Percentiles rank a stretch among this genome's conserved stretches.
These are phyloP conservation scores for Pegoplata infirma DNA, from an alignment of 2,888 invertebrate genomes.

Conservation along the genomic window DNA sequence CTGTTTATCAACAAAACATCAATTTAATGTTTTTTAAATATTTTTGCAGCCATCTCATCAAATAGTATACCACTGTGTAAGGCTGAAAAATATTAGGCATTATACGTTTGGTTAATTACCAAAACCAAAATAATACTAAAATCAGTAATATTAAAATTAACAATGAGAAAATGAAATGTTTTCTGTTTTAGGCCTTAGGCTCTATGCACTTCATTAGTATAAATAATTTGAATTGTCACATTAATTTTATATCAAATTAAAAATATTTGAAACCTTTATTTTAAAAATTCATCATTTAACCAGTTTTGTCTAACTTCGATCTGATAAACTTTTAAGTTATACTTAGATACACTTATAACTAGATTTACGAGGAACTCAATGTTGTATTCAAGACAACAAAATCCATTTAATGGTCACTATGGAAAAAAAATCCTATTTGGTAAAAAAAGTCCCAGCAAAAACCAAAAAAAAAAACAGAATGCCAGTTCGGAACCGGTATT, in stretches of 20 bases:
- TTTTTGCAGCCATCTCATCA: too few relatives aligned
- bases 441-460: too few relatives aligned
- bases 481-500: too few relatives aligned
- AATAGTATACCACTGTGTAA: too few relatives aligned
- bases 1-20: too few relatives aligned
- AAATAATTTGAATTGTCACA: conserved; percentile 2
- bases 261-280: not conserved
- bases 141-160: not conserved
- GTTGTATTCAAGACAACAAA: too few relatives aligned
- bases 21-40: too few relatives aligned
- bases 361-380: too few relatives aligned
- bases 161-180: not conserved
- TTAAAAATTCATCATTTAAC: not conserved
- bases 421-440: too few relatives aligned
- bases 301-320: not conserved
- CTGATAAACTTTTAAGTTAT: not conserved
- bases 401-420: too few relatives aligned
- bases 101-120: not conserved
- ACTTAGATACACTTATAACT: too few relatives aligned
- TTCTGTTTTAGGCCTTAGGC: not conserved
- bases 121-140: not conserved
- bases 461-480: too few relatives aligned
- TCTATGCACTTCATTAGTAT: not conserved
- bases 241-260: not conserved
- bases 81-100: not conserved